Conservation (phyloP, 2,113 vertebrate species). For the Pitta sordida region DNA sequence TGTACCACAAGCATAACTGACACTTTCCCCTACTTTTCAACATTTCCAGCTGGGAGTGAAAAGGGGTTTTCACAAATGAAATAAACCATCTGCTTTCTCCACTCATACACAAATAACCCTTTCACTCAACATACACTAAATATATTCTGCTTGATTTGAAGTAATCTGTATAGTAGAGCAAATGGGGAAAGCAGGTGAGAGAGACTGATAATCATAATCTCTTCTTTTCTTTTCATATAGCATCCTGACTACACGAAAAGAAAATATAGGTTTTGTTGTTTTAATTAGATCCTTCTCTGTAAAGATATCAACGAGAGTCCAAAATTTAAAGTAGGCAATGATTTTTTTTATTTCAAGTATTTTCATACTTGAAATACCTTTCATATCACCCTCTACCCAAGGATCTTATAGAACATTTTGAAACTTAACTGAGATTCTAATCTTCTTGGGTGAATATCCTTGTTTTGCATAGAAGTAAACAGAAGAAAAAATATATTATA, state of each 20-base stretch:
- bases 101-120: neutral
- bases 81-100: constrained; percentile 23
- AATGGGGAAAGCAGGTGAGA: neutral
- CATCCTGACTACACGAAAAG: neutral
- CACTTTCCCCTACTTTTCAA: neutral
- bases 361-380: neutral
- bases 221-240: neutral
- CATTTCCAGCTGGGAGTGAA: constrained; percentile 2
- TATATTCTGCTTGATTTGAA: neutral
- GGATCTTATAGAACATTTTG: neutral
- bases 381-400: neutral
- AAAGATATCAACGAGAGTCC: neutral
- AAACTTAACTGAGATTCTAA: neutral
- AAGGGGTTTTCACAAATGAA: constrained; percentile 2
- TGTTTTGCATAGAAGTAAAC: neutral
- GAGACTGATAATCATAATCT: neutral
- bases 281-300: neutral
- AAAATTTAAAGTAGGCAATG: neutral
- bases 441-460: neutral
- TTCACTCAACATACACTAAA: neutral
- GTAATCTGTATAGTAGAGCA: neutral
- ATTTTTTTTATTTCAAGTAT: neutral
- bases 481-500: neutral
- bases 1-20: neutral
- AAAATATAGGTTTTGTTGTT: neutral